Evolutionary conservation across 2,113 vertebrate genomes (phyloP), one percentile per base, ranked within the genome.

Genomic region (Leucosticte australis): DNA sequence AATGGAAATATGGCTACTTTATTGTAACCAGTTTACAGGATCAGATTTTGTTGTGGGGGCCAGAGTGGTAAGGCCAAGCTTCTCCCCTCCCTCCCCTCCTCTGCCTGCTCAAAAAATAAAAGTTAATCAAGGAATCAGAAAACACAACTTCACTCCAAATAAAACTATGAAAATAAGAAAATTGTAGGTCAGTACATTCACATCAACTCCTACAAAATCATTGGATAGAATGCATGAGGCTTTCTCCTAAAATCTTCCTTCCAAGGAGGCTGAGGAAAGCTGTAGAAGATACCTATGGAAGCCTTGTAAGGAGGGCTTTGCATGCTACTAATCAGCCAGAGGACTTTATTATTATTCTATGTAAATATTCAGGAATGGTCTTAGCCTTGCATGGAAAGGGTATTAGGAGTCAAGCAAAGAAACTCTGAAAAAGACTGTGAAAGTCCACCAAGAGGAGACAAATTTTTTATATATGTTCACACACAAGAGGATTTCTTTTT

Each of bases 71-170:
- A 55, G 20, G 33, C 17, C 5, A 33, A 27, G 15, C 6, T n/a
- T 60, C 3, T 3, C 2, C 0, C 3, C 11, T 6, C 3, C 4
- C 12, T 21, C 3, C 4, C 16, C 16, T 6, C 2, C 3, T 3
- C 4, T 0, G 0, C 8, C 2, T 5, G 2, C 7, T 5, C 9
- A 5, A 37, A 42, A 71, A 53, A 14, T 28, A 42, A 26, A 35
- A 33, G n/a, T 13, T 23, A 41, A 84, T 33, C n/a, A 49, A 60
- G 4, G 8, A 41, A 7, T 26, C 15, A 41, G 20, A 89, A 87
- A 75, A 67, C 5, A 30, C 3, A 63, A 24, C 6, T 7, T 56
- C 59, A 30, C 39, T 28, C 35, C 44, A 85, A 77, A 62, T 26
- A 37, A 68, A 80, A 21, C 13, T 20, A 31, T 70, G 27, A 71